Percentiles rank a stretch among this genome's conserved stretches.
phyloP scores from a whole-genome alignment of 2,888 invertebrate genomes.

The Pomacea canaliculata region DNA sequence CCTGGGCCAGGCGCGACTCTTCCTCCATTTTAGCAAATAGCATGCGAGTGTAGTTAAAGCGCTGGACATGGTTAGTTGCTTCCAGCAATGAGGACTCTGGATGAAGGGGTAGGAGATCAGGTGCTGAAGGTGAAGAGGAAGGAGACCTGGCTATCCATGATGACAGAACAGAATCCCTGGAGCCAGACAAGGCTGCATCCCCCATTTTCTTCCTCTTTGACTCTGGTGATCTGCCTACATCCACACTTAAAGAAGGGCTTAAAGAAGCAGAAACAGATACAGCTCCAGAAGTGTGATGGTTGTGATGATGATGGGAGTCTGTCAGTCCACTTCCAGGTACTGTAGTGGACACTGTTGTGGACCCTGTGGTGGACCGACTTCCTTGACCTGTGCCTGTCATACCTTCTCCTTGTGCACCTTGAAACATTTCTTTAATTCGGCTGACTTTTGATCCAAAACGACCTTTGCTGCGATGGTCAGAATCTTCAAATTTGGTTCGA shows the following conservation, averaged over 20 bases:
- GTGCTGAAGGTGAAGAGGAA: conserved; percentile 14
- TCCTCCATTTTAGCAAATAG: conserved; percentile 68
- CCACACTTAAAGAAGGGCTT: conserved; percentile 3
- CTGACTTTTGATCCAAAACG: conserved; percentile 58
- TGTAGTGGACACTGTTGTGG: conserved; percentile 22
- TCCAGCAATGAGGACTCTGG: conserved; percentile 38
- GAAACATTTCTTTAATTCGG: conserved; percentile 61
- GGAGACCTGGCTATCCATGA: neutral
- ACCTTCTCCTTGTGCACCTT: conserved; percentile 32
- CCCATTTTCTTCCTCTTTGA: conserved; percentile 41
- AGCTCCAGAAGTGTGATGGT: conserved; percentile 2
- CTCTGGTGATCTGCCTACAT: conserved; percentile 42
- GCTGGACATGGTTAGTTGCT: conserved; percentile 63
- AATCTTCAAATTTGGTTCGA: conserved; percentile 28
- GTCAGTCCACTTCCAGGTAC: conserved; percentile 31
- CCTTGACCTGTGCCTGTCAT: conserved; percentile 13
- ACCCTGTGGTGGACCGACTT: conserved; percentile 30
- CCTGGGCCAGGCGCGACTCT: conserved; percentile 44
- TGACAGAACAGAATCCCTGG: conserved; percentile 8
- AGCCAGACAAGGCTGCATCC: conserved; percentile 24
- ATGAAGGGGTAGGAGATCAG: conserved; percentile 12
- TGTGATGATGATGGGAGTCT: conserved; percentile 2
- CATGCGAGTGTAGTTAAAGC: conserved; percentile 65
- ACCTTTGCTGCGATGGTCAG: conserved; percentile 1
- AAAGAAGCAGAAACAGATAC: neutral